Base-by-base conservation (phyloP, 2,888 invertebrate genomes). In the Macrosiphum euphorbiae region DNA sequence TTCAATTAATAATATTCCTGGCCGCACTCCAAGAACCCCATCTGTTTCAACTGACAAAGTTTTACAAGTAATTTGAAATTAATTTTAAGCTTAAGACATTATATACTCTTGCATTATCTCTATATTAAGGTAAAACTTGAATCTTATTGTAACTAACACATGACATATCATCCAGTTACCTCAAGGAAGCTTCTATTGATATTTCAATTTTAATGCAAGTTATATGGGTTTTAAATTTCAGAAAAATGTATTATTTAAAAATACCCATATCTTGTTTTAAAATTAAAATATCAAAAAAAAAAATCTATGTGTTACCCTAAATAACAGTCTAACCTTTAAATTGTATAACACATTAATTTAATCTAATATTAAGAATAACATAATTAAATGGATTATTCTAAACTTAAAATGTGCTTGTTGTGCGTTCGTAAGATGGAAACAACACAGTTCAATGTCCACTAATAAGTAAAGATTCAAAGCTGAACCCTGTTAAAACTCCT, bases 1-100 rank as follows among this genome's bases (percentile, higher is more conserved):
- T 52, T 97, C 98, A 91, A 97, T 98, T 11, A 97, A 97, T 2
- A 94, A 92, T 85, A 94, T 94, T 26, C 96, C 97, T 95, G 97
- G 97, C 91, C 95, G 96, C 3, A 97, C 97, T 10, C 98, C 99
- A 2, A 97, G 99, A 94, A 99, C 99, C 0, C 99, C 99, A 4
- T 97, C 98, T 3, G 97, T 97, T 8, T 97, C 97, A 94, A 98
- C 98, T 26, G 99, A 99, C 96, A 97, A 97, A 95, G 97, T 96
- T 94, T 95, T 96, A 88, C 96, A 96, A 96, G 96, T 96, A 95
- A 94, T 90, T 86, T 88, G 11, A 58, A 90, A 90, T 90, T 28
- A 50, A 52, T 7, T 78, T 78, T 78, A 35, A 35, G 35, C 0
- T 35, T 35, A 78, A 8, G 20, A 67, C 7, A 20, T 35, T 35